phyloP scores from a whole-genome alignment of 2,113 vertebrate species.

The Austrofundulus limnaeus region DNA sequence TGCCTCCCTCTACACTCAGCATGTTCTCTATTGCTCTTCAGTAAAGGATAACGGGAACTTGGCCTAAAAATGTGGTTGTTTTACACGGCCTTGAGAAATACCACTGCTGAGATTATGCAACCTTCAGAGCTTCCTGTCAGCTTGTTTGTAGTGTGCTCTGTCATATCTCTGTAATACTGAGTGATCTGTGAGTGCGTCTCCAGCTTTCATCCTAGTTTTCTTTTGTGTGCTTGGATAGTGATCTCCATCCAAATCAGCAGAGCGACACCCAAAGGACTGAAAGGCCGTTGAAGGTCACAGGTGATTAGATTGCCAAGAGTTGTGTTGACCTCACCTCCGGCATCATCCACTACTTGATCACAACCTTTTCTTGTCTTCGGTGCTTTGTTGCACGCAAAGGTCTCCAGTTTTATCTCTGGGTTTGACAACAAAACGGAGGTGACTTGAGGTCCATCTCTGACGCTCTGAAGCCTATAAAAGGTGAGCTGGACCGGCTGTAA shows the following conservation, averaged over 20 bases:
- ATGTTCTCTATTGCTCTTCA: neutral
- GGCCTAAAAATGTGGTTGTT: neutral
- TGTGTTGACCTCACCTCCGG: constrained; percentile 55
- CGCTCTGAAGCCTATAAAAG: constrained; percentile 55
- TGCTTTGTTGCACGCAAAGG: constrained; percentile 78
- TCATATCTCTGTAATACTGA: constrained; percentile 7
- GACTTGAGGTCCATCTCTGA: constrained; percentile 32
- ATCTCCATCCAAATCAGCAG: constrained; percentile 40
- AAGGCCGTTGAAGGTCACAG: constrained; percentile 73
- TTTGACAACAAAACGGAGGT: constrained; percentile 29
- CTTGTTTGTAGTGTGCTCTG: constrained; percentile 12
- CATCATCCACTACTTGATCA: constrained; percentile 55
- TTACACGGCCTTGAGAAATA: too few relatives aligned
- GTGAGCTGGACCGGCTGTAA: neutral
- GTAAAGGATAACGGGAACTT: neutral
- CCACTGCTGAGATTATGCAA: neutral
- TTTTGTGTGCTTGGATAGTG: constrained; percentile 29
- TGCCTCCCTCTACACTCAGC: neutral
- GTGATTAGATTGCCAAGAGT: constrained; percentile 66
- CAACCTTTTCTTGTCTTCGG: constrained; percentile 36
- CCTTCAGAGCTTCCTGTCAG: constrained; percentile 14
- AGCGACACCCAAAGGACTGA: constrained; percentile 42
- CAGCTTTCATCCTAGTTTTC: constrained; percentile 4
- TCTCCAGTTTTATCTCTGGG: constrained; percentile 71
- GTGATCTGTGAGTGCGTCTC: neutral